Conservation (phyloP, 2,113 vertebrate species). For the Ia io region DNA sequence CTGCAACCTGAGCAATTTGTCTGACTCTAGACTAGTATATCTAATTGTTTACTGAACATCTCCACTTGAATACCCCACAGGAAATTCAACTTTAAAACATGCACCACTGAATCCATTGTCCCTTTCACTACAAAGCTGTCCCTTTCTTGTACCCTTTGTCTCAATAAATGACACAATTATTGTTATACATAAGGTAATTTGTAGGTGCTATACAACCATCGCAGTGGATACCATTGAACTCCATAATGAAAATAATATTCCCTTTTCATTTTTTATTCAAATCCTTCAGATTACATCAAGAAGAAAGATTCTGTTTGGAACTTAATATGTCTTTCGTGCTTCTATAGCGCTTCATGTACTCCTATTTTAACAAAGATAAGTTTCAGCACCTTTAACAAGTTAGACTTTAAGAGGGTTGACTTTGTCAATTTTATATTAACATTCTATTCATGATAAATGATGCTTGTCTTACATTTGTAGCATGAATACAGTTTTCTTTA, state of each 20-base stretch:
- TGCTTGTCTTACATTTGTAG: neutral
- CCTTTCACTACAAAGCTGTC: neutral
- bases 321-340: neutral
- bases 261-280: neutral
- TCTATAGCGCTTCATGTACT: neutral
- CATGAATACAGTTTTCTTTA: neutral
- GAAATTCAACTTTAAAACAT: neutral
- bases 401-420: neutral
- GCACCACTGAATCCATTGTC: neutral
- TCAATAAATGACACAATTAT: neutral
- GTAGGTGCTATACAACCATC: neutral
- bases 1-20: neutral
- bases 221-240: neutral
- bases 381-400: neutral
- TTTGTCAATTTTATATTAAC: constrained; percentile 2
- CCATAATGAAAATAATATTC: neutral
- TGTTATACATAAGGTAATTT: neutral
- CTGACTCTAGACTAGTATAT: neutral
- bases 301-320: neutral
- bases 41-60: neutral
- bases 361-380: neutral
- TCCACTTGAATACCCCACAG: neutral
- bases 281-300: neutral
- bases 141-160: neutral
- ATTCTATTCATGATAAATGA: constrained; percentile 3